Percentiles rank a stretch among this genome's conserved stretches.
These are phyloP conservation scores for Cryptus armator DNA, from an alignment of 2,888 invertebrate genomes.

Conservation along the genomic window DNA sequence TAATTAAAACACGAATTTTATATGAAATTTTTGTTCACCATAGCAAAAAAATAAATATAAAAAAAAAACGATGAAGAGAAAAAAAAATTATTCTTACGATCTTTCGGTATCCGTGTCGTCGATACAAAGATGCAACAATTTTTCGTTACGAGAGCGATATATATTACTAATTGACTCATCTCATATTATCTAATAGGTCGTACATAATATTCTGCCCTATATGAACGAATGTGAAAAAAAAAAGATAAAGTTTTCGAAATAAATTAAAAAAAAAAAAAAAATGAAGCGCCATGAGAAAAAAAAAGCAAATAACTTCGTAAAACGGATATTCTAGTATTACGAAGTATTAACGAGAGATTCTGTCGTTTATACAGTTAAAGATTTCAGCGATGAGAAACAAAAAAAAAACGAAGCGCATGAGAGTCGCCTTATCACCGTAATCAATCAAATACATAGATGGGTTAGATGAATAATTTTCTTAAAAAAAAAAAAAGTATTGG, in stretches of 20 bases:
- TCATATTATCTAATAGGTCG: conserved; percentile 45
- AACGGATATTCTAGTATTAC: conserved; percentile 15
- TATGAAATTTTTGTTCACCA: neutral
- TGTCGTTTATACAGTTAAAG: conserved; percentile 28
- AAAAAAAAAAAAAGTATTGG: conserved; percentile 42
- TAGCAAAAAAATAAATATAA: neutral
- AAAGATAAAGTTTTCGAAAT: neutral
- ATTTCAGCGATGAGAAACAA: conserved; percentile 22
- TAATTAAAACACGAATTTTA: neutral
- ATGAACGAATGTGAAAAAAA: conserved; percentile 1
- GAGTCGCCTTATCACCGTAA: conserved; percentile 55
- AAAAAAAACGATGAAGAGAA: neutral
- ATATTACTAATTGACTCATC: conserved; percentile 56
- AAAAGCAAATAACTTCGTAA: neutral
- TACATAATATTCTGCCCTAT: conserved; percentile 38
- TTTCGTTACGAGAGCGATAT: conserved; percentile 31
- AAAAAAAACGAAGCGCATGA: conserved; percentile 11
- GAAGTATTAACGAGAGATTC: conserved; percentile 25
- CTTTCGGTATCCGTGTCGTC: conserved; percentile 19
- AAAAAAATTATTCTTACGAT: neutral
- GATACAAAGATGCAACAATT: conserved; percentile 38
- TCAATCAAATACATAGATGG: conserved; percentile 54
- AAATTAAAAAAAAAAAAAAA: conserved; percentile 18
- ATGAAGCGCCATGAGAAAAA: neutral
- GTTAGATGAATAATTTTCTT: conserved; percentile 60